Base-by-base conservation (phyloP, 37 sponge, comb jelly and placozoan species). In the Aphrocallistes beatrix region DNA sequence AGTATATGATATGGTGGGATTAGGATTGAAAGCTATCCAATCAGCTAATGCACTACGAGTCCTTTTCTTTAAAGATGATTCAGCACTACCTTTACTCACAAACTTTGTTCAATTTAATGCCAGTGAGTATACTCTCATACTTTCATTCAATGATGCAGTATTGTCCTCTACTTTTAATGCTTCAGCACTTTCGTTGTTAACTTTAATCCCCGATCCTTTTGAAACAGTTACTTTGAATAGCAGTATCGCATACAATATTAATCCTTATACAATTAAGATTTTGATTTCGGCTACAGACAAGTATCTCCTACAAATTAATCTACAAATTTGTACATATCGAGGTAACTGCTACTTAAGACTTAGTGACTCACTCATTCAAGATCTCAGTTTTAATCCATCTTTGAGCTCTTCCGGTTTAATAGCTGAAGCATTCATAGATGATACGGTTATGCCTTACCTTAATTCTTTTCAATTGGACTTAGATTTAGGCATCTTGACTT, bases 331-430 rank as follows among this genome's bases (percentile, higher is more conserved):
- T 45, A 90, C 90, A 0, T 40, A 84, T 38, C 83, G 91, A 19
- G 88, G 91, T 51, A 91, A 95, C 83, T 92, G 91, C 38, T 95
- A 92, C 85, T 37, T 95, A 16, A 49, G 86, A 37, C 82, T 89
- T 37, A 88, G 88, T 25, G 30, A 45, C 6, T 86, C 87, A 25
- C 30, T 85, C 16, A 84, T 91, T 38, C 19, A 23, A 37, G 95
- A 95, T 60, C 81, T 88, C 3, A 87, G 87, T 37, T 88, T 86
- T 36, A 88, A 88, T 81, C 88, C 90, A 38, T 60, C 75, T 25
- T 6, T 19, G 28, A 28, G 75, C 21, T 25, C 10, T 60, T 60
- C 21, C n/a, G 75, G 75, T 25, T 3, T 60, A 6, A 60, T 60
- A 8, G 34, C 75, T 32, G 75, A 60, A 13, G 75, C 34, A 25